Conservation (phyloP, 2,888 invertebrate species). For the Megamerina dolium region DNA sequence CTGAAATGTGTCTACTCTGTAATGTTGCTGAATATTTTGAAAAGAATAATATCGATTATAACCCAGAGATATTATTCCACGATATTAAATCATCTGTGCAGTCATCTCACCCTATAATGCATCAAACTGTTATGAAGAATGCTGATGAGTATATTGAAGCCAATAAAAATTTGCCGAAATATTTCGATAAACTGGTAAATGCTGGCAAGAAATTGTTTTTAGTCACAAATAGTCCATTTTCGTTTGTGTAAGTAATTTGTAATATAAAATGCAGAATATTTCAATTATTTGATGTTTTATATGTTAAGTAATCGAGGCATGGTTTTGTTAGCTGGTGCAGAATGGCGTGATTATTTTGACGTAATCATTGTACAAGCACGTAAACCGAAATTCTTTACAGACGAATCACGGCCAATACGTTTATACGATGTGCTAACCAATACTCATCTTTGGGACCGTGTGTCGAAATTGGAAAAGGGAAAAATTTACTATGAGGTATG, state of each 20-base stretch:
- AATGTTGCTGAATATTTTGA: slow-evolving; percentile 93
- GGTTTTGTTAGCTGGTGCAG: slow-evolving; percentile 76
- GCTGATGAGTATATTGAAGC: slow-evolving; percentile 73
- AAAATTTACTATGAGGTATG: slow-evolving; percentile 85
- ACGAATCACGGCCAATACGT: slow-evolving; percentile 83
- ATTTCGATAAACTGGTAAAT: slow-evolving; percentile 67
- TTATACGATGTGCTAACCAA: slow-evolving; percentile 76
- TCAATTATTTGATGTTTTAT: neutral
- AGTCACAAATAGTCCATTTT: slow-evolving; percentile 93
- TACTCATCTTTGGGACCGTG: slow-evolving; percentile 86
- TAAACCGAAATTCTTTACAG: slow-evolving; percentile 94
- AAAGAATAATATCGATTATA: slow-evolving; percentile 82
- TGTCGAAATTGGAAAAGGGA: slow-evolving; percentile 78
- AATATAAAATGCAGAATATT: neutral
- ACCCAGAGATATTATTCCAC: slow-evolving; percentile 91
- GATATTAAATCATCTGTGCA: slow-evolving; percentile 89
- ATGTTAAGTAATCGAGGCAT: slow-evolving; percentile 76
- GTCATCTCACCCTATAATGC: slow-evolving; percentile 84
- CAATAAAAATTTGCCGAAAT: slow-evolving; percentile 64
- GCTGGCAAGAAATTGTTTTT: slow-evolving; percentile 85
- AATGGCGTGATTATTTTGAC: slow-evolving; percentile 90
- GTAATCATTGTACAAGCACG: slow-evolving; percentile 91
- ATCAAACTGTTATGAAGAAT: slow-evolving; percentile 76
- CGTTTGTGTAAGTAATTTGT: slow-evolving; percentile 90
- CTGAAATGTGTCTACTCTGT: slow-evolving; percentile 89